A percentile compares a stretch with the other conserved stretches of the same genome.
These are phyloP conservation scores for Denticeps clupeoides DNA, from an alignment of 2,797 vertebrate genomes.

Conservation along the genomic window DNA sequence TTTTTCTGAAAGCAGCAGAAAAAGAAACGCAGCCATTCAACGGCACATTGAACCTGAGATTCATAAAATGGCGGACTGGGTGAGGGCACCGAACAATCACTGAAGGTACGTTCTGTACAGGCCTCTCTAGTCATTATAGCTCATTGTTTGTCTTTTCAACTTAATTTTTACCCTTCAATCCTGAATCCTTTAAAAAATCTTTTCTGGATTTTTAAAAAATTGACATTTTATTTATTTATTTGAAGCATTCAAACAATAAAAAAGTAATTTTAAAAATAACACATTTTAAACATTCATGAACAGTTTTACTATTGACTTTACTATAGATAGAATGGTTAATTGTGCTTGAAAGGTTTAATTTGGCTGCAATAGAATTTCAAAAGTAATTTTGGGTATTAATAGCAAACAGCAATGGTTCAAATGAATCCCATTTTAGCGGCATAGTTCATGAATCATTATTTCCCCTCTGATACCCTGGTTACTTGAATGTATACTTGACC, in stretches of 20 bases:
- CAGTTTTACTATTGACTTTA: too few species aligned
- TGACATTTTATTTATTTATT: too few species aligned
- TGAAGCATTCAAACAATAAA: too few species aligned
- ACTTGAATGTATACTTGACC: slow-evolving; percentile 42
- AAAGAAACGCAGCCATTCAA: too few species aligned
- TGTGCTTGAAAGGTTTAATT: slow-evolving; percentile 3
- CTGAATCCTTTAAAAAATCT: too few species aligned
- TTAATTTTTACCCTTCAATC: too few species aligned
- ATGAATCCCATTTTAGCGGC: slow-evolving; percentile 1
- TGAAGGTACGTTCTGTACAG: slow-evolving; percentile 26
- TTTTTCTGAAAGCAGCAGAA: not conserved
- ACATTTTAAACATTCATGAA: too few species aligned
- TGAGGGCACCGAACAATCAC: slow-evolving; percentile 2
- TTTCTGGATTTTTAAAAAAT: too few species aligned
- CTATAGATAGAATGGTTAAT: not conserved
- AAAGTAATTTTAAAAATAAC: too few species aligned
- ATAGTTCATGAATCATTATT: slow-evolving; percentile 1
- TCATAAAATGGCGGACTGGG: slow-evolving; percentile 20
- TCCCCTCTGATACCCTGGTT: slow-evolving; percentile 16
- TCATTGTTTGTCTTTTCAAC: not conserved
- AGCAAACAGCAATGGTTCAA: slow-evolving; percentile 12
- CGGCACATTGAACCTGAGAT: too few species aligned
- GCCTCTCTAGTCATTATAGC: not conserved
- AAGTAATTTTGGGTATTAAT: slow-evolving; percentile 20
- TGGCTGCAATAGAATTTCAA: not conserved